Evolutionary conservation across 2,113 vertebrate genomes (phyloP), one percentile per base, ranked within the genome.

Genomic region (Sigmodon hispidus): DNA sequence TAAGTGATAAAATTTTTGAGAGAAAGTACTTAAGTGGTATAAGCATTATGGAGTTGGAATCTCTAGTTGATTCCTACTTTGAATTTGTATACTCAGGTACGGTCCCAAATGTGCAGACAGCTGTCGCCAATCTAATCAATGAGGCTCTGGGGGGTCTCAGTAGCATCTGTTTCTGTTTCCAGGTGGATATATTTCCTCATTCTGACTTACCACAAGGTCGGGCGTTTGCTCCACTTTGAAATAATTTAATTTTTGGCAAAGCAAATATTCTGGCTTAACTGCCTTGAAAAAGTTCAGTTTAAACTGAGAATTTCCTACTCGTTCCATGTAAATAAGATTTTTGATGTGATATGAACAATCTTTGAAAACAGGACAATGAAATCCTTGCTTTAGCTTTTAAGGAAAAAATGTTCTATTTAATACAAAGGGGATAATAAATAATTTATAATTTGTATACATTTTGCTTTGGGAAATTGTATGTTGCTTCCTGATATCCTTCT

Each of bases 171-270:
- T 88, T 92, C 93, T 86, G 79, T 70, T 93, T 94, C 93, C 76
- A 96, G 87, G 93, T 90, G 92, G 90, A 97, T 77, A 50, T 90
- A 90, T 87, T 97, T 96, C 93, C 93, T 95, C 86, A 95, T 79
- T 89, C 50, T n/a, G 63, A 93, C 43, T 96, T 43, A 83, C 87
- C 70, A 73, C 89, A 92, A 90, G 85, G 79, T 97, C 95, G 93
- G 95, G 94, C 96, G 94, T 69, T 97, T 91, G 77, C 72, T 94
- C 76, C 80, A 96, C 96, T 96, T 96, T 94, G 90, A 57, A 93
- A 79, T 96, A 96, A 96, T 95, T 96, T 95, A 90, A 86, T 93
- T 73, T 97, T 93, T 93, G 92, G 95, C 96, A 97, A 96, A 96
- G 95, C 59, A 96, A 93, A 94, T 95, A 89, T 90, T 97, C 95